Conservation (phyloP, 1,140 invertebrate species). For the Tetramorium alpestre region DNA sequence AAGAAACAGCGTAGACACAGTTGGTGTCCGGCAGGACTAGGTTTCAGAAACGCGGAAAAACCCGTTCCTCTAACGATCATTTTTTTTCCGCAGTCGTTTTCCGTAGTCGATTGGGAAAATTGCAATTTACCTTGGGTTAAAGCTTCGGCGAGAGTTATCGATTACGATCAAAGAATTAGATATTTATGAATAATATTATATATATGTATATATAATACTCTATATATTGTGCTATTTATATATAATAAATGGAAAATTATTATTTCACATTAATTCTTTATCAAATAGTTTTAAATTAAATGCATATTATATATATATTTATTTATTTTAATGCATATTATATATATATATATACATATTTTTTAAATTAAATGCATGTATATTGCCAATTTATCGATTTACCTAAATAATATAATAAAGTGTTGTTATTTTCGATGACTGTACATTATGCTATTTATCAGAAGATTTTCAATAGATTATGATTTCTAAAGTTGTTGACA, state of each 20-base stretch:
- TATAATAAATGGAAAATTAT: not conserved
- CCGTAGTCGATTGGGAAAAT: not conserved
- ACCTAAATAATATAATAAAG: no score
- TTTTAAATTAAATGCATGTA: not conserved
- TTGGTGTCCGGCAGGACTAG: not conserved
- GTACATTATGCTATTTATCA: not conserved
- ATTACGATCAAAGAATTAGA: not conserved
- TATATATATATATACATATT: no score
- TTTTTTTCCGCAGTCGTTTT: not conserved
- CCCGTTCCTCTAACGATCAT: not conserved
- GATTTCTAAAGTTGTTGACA: not conserved
- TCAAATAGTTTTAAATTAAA: not conserved
- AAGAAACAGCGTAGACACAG: conserved; percentile 3
- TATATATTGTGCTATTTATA: not conserved
- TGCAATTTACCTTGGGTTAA: conserved; percentile 6
- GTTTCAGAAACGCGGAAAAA: conserved; percentile 33
- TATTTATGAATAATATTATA: not conserved
- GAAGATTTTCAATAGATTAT: not conserved
- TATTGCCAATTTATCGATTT: not conserved
- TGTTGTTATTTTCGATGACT: not conserved
- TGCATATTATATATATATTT: not conserved
- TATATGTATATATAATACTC: not conserved
- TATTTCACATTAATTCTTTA: not conserved
- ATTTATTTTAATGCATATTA: no score
- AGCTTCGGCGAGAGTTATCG: not conserved